These are phyloP conservation scores for Panurus biarmicus DNA, from an alignment of 2,113 vertebrate species.

Conservation along the genomic window DNA sequence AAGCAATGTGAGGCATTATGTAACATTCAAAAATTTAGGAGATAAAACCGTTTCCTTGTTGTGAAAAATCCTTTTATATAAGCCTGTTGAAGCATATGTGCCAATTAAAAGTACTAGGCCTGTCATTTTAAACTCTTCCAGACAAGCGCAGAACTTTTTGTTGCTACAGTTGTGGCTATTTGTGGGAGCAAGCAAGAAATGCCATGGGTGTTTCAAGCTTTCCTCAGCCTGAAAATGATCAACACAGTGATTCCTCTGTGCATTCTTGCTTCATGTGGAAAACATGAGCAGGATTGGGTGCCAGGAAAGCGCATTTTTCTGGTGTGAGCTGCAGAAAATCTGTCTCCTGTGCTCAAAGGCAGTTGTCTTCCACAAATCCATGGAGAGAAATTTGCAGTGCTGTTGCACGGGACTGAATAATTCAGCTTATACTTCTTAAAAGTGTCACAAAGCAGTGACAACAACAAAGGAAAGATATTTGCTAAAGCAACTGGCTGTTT, in stretches of 20 bases:
- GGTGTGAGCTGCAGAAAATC: background rate
- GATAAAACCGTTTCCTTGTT: background rate
- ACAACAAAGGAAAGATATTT: background rate
- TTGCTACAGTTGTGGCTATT: background rate
- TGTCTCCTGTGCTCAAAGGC: background rate
- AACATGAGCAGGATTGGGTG: background rate
- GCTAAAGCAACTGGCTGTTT: background rate
- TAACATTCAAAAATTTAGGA: background rate
- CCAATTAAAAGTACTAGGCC: background rate
- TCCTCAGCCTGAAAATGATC: background rate
- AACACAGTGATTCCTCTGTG: background rate
- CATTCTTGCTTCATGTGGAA: background rate
- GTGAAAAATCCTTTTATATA: background rate
- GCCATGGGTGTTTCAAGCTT: background rate
- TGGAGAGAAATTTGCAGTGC: background rate
- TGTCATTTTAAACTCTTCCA: background rate
- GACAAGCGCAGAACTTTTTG: background rate
- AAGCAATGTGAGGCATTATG: background rate
- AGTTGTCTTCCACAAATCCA: background rate
- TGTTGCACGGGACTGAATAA: background rate
- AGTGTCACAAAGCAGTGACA: background rate
- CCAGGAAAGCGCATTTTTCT: background rate
- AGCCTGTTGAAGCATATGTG: background rate
- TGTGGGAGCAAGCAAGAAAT: background rate
- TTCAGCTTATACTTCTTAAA: background rate